Evolutionary conservation across 1,140 invertebrate genomes (phyloP).

Genomic region (Aradophagus sp.): DNA sequence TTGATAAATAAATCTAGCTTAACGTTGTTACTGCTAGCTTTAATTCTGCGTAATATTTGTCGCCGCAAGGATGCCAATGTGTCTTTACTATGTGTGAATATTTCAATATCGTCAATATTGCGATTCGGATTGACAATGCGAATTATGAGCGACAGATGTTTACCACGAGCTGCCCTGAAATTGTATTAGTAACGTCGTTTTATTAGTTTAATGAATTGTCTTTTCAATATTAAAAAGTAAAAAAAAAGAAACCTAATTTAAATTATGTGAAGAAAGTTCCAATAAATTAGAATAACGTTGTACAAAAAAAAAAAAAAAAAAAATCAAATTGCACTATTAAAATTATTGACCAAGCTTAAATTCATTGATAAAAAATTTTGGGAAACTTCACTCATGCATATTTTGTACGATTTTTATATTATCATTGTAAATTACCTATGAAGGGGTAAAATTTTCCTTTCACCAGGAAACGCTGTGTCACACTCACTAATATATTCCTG

Average conservation of each 20-base stretch:
- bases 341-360: no score
- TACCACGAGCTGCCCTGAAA: conserved; percentile 91
- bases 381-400: no score
- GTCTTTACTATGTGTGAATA: conserved; percentile 95
- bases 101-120: conserved; percentile 93
- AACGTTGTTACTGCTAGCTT: conserved; percentile 80
- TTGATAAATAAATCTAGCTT: conserved; percentile 94
- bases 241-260: no score
- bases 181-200: no score
- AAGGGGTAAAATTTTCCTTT: conserved; percentile 91
- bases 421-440: conserved; percentile 85
- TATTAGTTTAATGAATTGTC: no score
- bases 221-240: no score
- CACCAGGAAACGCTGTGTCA: conserved; percentile 92
- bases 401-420: no score
- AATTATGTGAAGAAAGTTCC: no score
- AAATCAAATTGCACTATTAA: background rate
- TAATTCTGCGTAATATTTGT: conserved; percentile 84
- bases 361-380: no score
- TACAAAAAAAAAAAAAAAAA: no score
- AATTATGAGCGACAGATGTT: conserved; percentile 90
- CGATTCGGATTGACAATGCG: conserved; percentile 92
- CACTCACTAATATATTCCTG: conserved; percentile 97
- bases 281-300: no score
- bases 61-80: conserved; percentile 88